phyloP scores from a whole-genome alignment of 1,140 invertebrate species.

The Halotydeus destructor region DNA sequence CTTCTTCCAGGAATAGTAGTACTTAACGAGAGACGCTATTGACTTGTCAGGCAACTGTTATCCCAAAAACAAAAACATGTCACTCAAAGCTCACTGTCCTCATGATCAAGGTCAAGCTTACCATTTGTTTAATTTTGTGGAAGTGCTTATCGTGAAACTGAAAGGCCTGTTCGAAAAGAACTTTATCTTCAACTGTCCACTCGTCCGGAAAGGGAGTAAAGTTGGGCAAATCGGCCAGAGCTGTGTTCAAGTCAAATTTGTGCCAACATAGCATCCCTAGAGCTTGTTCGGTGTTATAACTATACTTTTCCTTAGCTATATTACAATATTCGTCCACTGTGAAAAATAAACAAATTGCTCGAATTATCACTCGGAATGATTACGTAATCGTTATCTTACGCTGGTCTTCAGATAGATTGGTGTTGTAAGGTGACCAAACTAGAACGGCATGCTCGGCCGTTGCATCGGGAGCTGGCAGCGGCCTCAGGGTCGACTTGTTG shows the following conservation, averaged over 20 bases:
- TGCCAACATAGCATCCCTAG: constrained; percentile 96
- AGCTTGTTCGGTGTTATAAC: constrained; percentile 90
- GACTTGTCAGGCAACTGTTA: constrained; percentile 80
- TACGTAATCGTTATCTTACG: constrained; percentile 34
- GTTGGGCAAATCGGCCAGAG: constrained; percentile 76
- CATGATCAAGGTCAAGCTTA: constrained; percentile 27
- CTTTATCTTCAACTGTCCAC: constrained; percentile 95
- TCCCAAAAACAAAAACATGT: constrained; percentile 16
- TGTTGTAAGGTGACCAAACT: constrained; percentile 78
- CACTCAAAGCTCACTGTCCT: background rate
- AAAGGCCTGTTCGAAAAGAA: constrained; percentile 91
- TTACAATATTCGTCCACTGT: constrained; percentile 82
- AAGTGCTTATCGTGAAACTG: constrained; percentile 97
- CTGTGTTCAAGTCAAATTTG: constrained; percentile 80
- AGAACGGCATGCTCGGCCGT: constrained; percentile 62
- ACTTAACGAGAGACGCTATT: constrained; percentile 84
- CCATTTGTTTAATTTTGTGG: constrained; percentile 90
- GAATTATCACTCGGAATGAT: constrained; percentile 3
- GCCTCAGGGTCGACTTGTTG: constrained; percentile 28
- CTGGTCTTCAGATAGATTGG: constrained; percentile 64
- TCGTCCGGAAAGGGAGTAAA: constrained; percentile 95
- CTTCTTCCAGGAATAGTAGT: constrained; percentile 98
- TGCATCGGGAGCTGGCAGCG: constrained; percentile 22
- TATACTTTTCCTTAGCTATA: constrained; percentile 91
- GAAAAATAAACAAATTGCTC: constrained; percentile 19